Evolutionary conservation across 2,113 vertebrate species (phyloP).

Genomic region (Suncus etruscus): DNA sequence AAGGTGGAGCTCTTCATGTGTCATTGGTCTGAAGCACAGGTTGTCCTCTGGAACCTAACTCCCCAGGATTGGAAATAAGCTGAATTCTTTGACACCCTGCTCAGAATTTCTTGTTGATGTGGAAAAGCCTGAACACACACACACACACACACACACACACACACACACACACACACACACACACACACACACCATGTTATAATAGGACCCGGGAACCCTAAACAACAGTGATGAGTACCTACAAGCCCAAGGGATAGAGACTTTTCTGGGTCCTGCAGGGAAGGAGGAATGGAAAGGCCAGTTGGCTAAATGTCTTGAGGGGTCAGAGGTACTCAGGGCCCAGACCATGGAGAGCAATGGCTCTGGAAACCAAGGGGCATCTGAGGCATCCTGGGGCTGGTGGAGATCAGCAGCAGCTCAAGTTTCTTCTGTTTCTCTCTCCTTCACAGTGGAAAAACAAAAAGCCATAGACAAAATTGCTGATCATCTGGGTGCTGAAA

Average conservation of each 20-base stretch:
- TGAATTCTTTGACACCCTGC: no score
- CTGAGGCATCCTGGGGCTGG: neutral
- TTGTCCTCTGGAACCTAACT: no score
- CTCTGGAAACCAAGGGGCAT: neutral
- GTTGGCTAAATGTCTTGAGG: neutral
- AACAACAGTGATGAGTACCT: neutral
- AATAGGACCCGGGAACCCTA: neutral
- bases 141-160: no score
- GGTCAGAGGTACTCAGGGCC: neutral
- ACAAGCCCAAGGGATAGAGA: neutral
- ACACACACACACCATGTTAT: neutral
- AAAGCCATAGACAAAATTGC: neutral
- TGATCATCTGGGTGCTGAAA: neutral
- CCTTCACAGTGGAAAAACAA: neutral
- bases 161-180: no score
- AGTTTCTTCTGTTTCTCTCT: neutral
- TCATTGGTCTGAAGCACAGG: no score
- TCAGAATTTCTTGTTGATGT: no score
- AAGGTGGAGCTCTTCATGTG: no score
- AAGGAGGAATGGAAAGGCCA: rapidly evolving
- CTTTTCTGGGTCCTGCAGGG: neutral
- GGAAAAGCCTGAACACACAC: no score
- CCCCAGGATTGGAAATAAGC: neutral
- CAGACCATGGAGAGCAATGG: neutral
- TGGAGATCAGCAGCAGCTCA: neutral